Base-by-base conservation (phyloP, 2,888 invertebrate genomes). In the Anthoptus insignis region DNA sequence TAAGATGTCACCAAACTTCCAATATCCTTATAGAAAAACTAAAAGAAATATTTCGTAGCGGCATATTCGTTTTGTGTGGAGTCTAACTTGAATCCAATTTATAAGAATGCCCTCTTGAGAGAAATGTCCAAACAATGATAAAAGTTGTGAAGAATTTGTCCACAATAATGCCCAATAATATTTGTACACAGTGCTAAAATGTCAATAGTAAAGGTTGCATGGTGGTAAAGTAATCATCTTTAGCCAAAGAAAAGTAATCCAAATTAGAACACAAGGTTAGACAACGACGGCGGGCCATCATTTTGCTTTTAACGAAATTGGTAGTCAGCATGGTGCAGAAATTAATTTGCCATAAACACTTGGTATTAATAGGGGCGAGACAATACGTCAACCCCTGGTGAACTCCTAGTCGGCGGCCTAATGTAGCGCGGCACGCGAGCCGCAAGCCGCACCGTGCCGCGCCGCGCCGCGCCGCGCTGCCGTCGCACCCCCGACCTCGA, bases 81-180 rank as follows among this genome's bases (percentile, higher is more conserved):
- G 86, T 88, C 84, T 76, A 87, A 90, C 85, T 88, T 85, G 78
- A 86, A 92, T 91, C 92, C 93, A 92, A 92, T 93, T 88, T 87
- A 81, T 80, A 83, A 82, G 85, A 91, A 89, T 81, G 88, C 82
- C 80, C 93, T 87, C 92, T 72, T 67, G 89, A 85, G 91, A 81
- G 83, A 86, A 82, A 85, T 87, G 81, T 80, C 83, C 83, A 86
- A 88, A 86, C 84, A 88, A 88, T 88, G 83, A 85, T 80, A 87
- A 87, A 91, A 91, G 81, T 91, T 89, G 75, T 74, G 79, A 84
- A 83, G 82, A 81, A 78, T 54, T 83, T n/a, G n/a, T n/a, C n/a
- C n/a, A n/a, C n/a, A n/a, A n/a, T n/a, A n/a, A n/a, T n/a, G n/a
- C n/a, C n/a, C n/a, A n/a, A n/a, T n/a, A n/a, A n/a, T n/a, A n/a